Percentiles rank a stretch among this genome's conserved stretches.
Evolutionary conservation across 30 jellyfish, hydroid and myxozoan genomes (phyloP).

Genomic region (Hydractinia symbiolongicarpus): DNA sequence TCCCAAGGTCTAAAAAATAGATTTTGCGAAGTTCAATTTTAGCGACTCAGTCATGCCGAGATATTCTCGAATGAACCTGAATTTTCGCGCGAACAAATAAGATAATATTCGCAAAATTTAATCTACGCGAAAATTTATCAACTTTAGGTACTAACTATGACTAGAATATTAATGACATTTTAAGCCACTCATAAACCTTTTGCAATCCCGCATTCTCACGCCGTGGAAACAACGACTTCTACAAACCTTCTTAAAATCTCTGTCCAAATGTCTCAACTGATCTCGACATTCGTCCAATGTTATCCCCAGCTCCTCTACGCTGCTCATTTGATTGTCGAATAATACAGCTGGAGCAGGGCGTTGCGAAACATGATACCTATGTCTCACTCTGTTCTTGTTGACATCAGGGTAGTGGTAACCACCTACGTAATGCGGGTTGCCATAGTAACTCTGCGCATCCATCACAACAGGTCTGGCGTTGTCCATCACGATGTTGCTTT

Average conservation of each 20-base stretch:
- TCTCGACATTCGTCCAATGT: constrained; percentile 88
- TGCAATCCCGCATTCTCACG: no score
- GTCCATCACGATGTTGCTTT: background rate
- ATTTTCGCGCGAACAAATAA: no score
- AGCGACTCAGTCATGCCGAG: no score
- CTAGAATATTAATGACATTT: no score
- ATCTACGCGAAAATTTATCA: no score
- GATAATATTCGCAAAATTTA: no score
- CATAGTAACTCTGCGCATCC: background rate
- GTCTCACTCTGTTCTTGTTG: background rate
- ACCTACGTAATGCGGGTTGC: background rate
- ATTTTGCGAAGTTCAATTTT: no score
- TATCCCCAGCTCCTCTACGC: constrained; percentile 73
- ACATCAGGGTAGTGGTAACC: background rate
- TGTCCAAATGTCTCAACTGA: constrained; percentile 81
- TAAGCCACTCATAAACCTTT: no score
- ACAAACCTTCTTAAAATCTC: constrained; percentile 82
- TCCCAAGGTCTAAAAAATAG: no score
- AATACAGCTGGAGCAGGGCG: background rate
- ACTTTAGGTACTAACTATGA: no score
- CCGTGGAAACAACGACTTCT: background rate
- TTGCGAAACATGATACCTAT: background rate
- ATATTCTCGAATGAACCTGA: no score
- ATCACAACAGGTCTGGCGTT: constrained; percentile 2
- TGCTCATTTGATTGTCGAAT: constrained; percentile 38